A percentile compares a stretch with the other conserved stretches of the same genome.
phyloP scores from a whole-genome alignment of 2,797 vertebrate genomes.

The Channallabes apus region DNA sequence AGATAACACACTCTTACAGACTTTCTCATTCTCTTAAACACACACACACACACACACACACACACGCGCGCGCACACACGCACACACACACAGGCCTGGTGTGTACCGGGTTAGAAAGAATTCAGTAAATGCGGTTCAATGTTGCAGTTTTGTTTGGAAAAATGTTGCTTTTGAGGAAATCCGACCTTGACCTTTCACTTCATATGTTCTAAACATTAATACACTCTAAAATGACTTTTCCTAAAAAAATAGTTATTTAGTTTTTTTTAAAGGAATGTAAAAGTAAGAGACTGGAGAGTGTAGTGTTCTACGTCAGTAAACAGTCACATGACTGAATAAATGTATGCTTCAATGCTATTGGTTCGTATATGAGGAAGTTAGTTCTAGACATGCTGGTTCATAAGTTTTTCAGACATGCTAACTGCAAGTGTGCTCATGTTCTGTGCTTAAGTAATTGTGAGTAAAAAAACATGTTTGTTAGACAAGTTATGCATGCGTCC shows the following conservation, averaged over 20 bases:
- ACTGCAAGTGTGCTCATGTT: too few species aligned
- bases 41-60: conserved; percentile 13
- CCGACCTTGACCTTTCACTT: too few species aligned
- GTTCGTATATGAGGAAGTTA: too few species aligned
- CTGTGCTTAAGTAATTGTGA: too few species aligned
- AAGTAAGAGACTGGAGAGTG: too few species aligned
- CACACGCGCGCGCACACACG: conserved; percentile 14
- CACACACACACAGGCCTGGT: not conserved
- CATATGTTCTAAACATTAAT: not conserved
- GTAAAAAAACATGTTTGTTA: too few species aligned
- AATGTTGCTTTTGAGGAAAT: not conserved
- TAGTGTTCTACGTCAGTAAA: too few species aligned
- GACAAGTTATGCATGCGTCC: too few species aligned
- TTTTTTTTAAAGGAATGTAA: not conserved
- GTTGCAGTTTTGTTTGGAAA: not conserved
- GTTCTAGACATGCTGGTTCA: too few species aligned
- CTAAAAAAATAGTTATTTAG: not conserved
- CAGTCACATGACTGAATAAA: too few species aligned
- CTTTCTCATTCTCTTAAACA: not conserved
- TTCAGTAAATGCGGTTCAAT: not conserved
- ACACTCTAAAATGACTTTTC: not conserved
- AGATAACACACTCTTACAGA: conserved; percentile 18
- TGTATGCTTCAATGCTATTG: too few species aligned
- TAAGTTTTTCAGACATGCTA: too few species aligned
- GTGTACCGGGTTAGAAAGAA: conserved; percentile 5